Conservation (phyloP, 2,113 vertebrate species). For the Acinonyx jubatus region DNA sequence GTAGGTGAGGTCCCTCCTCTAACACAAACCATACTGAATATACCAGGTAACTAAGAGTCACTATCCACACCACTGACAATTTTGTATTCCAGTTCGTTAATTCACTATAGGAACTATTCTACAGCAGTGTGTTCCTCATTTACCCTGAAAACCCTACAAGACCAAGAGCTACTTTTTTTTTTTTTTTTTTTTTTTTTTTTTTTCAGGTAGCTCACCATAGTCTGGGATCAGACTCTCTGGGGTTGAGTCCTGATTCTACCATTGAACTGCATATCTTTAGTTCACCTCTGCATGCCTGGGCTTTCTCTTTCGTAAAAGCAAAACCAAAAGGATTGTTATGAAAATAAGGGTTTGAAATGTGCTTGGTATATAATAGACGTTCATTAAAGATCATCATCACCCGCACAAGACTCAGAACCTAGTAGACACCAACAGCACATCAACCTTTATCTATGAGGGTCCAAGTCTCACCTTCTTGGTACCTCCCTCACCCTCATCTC, state of each 20-base stretch:
- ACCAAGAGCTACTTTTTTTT: not conserved
- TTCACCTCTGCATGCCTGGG: not conserved
- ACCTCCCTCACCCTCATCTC: not conserved
- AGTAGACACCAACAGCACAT: not conserved
- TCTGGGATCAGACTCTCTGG: not conserved
- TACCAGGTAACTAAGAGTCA: not conserved
- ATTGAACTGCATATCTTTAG: not conserved
- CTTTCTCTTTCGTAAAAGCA: not conserved
- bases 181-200: not conserved
- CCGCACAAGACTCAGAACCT: not conserved
- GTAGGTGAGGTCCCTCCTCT: not conserved
- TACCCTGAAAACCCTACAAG: not conserved
- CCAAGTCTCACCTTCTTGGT: not conserved
- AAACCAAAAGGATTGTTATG: not conserved
- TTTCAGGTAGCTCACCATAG: not conserved
- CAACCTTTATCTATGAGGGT: not conserved
- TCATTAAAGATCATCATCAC: accelerated
- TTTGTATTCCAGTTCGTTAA: not conserved
- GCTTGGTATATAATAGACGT: not conserved
- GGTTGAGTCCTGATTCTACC: not conserved
- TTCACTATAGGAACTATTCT: not conserved
- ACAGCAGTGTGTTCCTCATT: not conserved
- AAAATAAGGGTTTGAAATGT: not conserved
- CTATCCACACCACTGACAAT: not conserved
- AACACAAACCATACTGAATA: not conserved